Base-by-base conservation (phyloP, 2,113 vertebrate species). In the Scortum barcoo region DNA sequence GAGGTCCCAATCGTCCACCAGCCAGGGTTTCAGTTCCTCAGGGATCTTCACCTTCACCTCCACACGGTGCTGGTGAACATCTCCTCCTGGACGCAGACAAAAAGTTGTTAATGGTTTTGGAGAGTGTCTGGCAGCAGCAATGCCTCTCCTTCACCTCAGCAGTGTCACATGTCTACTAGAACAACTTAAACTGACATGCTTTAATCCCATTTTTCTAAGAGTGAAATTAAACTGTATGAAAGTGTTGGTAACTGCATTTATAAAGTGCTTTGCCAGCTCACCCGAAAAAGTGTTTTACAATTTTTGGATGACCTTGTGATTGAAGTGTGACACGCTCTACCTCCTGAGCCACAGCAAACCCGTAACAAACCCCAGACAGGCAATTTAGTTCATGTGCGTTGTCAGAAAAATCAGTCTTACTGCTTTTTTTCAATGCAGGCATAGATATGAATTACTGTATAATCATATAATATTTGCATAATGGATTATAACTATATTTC, bases 11-110 rank as follows among this genome's bases (percentile, higher is more conserved):
- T 99, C 98, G 72, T 99, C 98, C 24, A 99, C 98, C 89, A 99
- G 94, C 98, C 98, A 99, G 0, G 98, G 98, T 86, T 99, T 99
- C 66, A 99, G 93, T 91, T 99, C 98, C 46, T 99, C 98, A 0
- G 98, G 98, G 91, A 99, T 99, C 92, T 99, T 99, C 62, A 99
- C 98, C 80, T 99, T 99, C 28, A 99, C 98, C 93, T 99, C 98
- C 67, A 99, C 98, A 83, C 98, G 96, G 95, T 98, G n/a, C n/a
- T 99, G 93, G 97, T 97, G 93, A 99, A 99, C 30, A 97, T 98
- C 66, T 99, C 98, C 90, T 99, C 98, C 98, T 99, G 87, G 5
- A 80, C 14, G 80, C 57, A 24, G 3, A 65, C 16, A 89, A 3
- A 76, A 36, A 36, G 33, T 36, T 36, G 33, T 53, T 38, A 14